Percentiles rank a stretch among this genome's conserved stretches.
These are phyloP conservation scores for Dusona sp. DNA, from an alignment of 2,888 invertebrate species.

Conservation along the genomic window DNA sequence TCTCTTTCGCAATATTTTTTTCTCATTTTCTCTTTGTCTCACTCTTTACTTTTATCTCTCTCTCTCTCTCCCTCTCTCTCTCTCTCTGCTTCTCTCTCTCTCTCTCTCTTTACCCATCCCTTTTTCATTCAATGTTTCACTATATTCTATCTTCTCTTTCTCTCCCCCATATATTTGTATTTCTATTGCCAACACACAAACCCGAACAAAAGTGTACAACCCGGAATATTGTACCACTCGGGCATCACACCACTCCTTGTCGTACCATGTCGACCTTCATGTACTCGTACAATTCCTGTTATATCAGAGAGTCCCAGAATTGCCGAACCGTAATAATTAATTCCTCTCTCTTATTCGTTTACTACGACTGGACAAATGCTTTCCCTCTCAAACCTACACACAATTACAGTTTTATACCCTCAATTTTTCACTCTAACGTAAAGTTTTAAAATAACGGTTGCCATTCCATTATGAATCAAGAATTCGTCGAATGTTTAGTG, in stretches of 20 bases:
- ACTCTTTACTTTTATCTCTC: not conserved
- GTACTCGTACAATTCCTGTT: conserved; percentile 12
- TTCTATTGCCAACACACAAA: conserved; percentile 21
- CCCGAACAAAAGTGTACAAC: conserved; percentile 29
- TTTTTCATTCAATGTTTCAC: not conserved
- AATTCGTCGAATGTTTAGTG: not conserved
- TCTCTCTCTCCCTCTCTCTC: not conserved
- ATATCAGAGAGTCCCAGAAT: conserved; percentile 6
- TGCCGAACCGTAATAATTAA: conserved; percentile 11
- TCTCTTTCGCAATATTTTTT: not conserved
- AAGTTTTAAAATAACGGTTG: not conserved
- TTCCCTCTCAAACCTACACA: not conserved
- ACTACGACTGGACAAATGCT: not conserved
- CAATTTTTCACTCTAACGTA: not conserved
- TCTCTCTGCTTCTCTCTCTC: not conserved
- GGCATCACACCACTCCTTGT: not conserved
- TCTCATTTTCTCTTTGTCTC: not conserved
- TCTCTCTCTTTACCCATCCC: not conserved
- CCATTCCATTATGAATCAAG: not conserved
- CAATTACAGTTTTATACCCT: not conserved
- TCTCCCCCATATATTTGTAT: conserved; percentile 1
- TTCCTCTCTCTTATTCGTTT: conserved; percentile 18
- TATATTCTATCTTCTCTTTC: not conserved
- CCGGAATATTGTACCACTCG: conserved; percentile 37
- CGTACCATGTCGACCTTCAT: conserved; percentile 25